A percentile compares a stretch with the other conserved stretches of the same genome.
phyloP scores from a whole-genome alignment of 30 jellyfish, hydroid and myxozoan species.

The Aurelia aurita region DNA sequence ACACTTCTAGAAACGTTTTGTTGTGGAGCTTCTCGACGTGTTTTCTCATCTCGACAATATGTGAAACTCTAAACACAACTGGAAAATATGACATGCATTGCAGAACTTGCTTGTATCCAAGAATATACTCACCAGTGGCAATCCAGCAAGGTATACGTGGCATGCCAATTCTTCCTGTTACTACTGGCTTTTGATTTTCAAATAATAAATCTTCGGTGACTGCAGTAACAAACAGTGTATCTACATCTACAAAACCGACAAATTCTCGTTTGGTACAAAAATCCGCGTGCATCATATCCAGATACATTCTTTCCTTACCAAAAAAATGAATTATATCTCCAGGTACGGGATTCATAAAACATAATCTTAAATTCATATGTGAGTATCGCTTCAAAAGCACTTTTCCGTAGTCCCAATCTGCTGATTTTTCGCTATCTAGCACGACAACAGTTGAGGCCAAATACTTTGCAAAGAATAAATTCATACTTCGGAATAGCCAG shows the following conservation, averaged over 20 bases:
- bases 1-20: constrained; percentile 41
- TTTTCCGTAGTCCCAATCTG: constrained; percentile 22
- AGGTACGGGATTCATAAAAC: constrained; percentile 21
- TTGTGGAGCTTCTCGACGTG: constrained; percentile 39
- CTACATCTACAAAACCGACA: constrained; percentile 58
- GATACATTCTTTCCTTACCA: constrained; percentile 46
- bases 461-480: constrained; percentile 22
- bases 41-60: constrained; percentile 39
- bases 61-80: constrained; percentile 37
- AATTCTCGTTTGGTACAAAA: background rate
- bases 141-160: constrained; percentile 53
- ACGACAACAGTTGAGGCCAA: constrained; percentile 27
- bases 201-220: constrained; percentile 45
- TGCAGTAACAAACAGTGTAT: constrained; percentile 44
- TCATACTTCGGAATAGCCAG: constrained; percentile 50
- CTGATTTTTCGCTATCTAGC: constrained; percentile 33
- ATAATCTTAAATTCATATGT: background rate
- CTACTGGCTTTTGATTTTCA: constrained; percentile 49
- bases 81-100: constrained; percentile 72
- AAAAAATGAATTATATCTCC: constrained; percentile 15
- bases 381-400: background rate
- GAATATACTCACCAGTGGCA: constrained; percentile 28
- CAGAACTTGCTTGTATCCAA: constrained; percentile 55
- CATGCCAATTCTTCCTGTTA: constrained; percentile 39
- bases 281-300: constrained; percentile 57